phyloP scores from a whole-genome alignment of 2,113 vertebrate species.

The Loxodonta africana region DNA sequence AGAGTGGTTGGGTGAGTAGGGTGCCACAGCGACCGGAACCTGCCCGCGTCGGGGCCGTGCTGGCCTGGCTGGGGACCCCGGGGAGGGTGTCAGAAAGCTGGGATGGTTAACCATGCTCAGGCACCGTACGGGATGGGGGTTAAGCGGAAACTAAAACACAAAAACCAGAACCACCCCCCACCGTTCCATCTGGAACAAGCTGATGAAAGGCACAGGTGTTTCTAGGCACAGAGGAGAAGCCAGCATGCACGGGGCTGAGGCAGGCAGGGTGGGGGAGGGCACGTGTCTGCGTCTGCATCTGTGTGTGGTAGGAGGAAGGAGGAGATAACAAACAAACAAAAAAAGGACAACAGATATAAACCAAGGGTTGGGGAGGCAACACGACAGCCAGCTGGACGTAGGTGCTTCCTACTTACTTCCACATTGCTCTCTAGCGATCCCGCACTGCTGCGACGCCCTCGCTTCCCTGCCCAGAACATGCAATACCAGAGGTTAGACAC shows the following conservation, averaged over 20 bases:
- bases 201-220: constrained; percentile 83
- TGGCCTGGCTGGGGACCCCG: constrained; percentile 61
- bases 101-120: constrained; percentile 94
- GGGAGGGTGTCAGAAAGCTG: constrained; percentile 86
- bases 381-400: constrained; percentile 92
- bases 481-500: constrained; percentile 98
- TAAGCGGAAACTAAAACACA: constrained; percentile 89
- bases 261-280: constrained; percentile 89
- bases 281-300: constrained; percentile 48
- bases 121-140: constrained; percentile 87
- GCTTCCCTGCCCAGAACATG: constrained; percentile 99
- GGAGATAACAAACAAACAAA: constrained; percentile 80
- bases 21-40: constrained; percentile 71
- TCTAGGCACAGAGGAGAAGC: constrained; percentile 90
- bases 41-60: background rate
- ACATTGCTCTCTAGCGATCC: constrained; percentile 99
- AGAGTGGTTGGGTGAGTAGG: constrained; percentile 82
- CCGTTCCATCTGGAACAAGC: constrained; percentile 89
- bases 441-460: constrained; percentile 99
- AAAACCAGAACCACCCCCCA: constrained; percentile 61
- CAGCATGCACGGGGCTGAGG: constrained; percentile 94
- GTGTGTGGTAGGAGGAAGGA: constrained; percentile 86
- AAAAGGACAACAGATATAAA: constrained; percentile 85
- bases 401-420: constrained; percentile 98
- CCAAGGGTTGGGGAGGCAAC: constrained; percentile 90